Evolutionary conservation across 2,113 vertebrate species (phyloP).

Genomic region (Origma solitaria): DNA sequence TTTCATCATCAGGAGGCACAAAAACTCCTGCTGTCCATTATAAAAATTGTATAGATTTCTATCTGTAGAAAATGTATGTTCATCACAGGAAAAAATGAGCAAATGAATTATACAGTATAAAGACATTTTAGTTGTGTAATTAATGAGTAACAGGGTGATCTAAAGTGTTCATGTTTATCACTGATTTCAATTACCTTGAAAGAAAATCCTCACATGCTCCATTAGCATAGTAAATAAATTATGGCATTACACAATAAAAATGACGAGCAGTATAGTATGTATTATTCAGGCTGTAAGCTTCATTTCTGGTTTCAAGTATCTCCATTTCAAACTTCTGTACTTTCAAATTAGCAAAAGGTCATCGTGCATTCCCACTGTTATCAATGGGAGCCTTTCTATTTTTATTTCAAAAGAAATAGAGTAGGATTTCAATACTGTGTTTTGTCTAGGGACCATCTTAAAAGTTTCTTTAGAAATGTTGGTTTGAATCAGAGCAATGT

Average conservation of each 20-base stretch:
- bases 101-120: not conserved
- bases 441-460: not conserved
- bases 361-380: not conserved
- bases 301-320: not conserved
- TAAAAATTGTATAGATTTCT: not conserved
- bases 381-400: not conserved
- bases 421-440: not conserved
- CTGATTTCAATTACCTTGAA: not conserved
- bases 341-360: slow-evolving; percentile 18
- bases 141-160: not conserved
- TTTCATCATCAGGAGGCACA: not conserved
- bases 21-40: not conserved
- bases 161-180: not conserved
- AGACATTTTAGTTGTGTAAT: not conserved
- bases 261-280: not conserved
- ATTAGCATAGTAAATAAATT: not conserved
- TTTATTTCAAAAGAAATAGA: not conserved
- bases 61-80: not conserved
- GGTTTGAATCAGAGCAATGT: not conserved
- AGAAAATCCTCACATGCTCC: not conserved
- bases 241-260: not conserved
- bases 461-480: not conserved
- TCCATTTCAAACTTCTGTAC: not conserved
- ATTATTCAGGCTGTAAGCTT: not conserved
- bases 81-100: not conserved